Evolutionary conservation across 2,797 vertebrate genomes (phyloP).

Genomic region (Bradypus variegatus): DNA sequence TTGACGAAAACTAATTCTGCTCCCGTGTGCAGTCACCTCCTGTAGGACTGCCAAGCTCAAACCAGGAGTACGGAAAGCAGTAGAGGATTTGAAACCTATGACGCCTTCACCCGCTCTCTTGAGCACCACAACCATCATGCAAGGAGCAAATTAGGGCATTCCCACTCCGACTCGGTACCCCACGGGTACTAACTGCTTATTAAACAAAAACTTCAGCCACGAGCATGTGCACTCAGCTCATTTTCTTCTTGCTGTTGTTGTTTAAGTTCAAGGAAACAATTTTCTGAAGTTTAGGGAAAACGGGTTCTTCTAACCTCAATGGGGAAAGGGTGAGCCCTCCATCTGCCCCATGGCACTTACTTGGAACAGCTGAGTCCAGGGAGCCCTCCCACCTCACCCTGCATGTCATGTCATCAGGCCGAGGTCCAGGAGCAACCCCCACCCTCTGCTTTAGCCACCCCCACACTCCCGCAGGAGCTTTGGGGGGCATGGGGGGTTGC

Average conservation of each 20-base stretch:
- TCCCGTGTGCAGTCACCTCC: neutral
- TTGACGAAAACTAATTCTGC: neutral
- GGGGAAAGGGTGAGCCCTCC: neutral
- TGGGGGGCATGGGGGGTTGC: neutral
- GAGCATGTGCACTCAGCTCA: neutral
- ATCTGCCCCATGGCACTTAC: neutral
- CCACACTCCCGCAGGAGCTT: neutral
- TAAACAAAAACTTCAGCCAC: neutral
- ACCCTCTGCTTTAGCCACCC: neutral
- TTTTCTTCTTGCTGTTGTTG: neutral
- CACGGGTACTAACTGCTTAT: rapidly evolving
- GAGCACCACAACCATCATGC: neutral
- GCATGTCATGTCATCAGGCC: neutral
- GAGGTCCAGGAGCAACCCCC: neutral
- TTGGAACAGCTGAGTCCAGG: neutral
- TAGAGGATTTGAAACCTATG: neutral
- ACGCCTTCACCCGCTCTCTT: neutral
- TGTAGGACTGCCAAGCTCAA: neutral
- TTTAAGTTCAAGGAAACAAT: slow-evolving; percentile 9
- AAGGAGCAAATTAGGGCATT: neutral
- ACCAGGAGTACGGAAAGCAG: neutral
- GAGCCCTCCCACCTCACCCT: neutral
- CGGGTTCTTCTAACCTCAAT: neutral
- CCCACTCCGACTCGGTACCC: neutral
- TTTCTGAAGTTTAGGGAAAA: neutral